A percentile compares a stretch with the other conserved stretches of the same genome.
These are phyloP conservation scores for Glossosoma conforme DNA, from an alignment of 1,140 invertebrate species.

Conservation along the genomic window DNA sequence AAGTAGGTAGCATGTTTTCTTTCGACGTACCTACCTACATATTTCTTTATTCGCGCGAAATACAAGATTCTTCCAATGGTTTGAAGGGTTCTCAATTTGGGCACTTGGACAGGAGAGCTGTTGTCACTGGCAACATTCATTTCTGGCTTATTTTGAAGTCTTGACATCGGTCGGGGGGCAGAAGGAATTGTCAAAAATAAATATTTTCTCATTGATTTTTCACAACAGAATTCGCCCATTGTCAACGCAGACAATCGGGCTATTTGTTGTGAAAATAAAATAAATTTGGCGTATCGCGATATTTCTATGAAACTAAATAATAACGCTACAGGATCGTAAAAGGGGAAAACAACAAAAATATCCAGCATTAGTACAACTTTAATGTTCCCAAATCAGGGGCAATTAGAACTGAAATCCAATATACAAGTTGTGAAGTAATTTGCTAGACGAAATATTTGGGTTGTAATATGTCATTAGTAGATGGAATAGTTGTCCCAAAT, in stretches of 20 bases:
- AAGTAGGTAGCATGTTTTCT: no score
- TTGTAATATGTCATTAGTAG: no score
- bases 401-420: no score
- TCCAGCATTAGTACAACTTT: no score
- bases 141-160: neutral
- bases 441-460: no score
- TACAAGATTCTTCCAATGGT: slow-evolving; percentile 6
- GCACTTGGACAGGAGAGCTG: slow-evolving; percentile 9
- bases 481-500: no score
- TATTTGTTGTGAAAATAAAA: slow-evolving; percentile 19
- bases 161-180: slow-evolving; percentile 12
- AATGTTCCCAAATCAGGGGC: no score
- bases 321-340: no score
- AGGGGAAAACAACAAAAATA: no score
- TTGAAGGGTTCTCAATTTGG: slow-evolving; percentile 11
- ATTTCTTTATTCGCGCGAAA: no score
- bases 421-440: no score
- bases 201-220: slow-evolving; percentile 19
- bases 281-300: slow-evolving; percentile 15
- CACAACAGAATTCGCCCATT: slow-evolving; percentile 8
- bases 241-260: slow-evolving; percentile 8
- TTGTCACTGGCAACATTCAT: slow-evolving; percentile 5
- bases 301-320: slow-evolving; percentile 11
- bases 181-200: slow-evolving; percentile 6
- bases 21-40: no score